Evolutionary conservation across 2,113 vertebrate genomes (phyloP), one percentile per base, ranked within the genome.

Genomic region (Nibea coibor): DNA sequence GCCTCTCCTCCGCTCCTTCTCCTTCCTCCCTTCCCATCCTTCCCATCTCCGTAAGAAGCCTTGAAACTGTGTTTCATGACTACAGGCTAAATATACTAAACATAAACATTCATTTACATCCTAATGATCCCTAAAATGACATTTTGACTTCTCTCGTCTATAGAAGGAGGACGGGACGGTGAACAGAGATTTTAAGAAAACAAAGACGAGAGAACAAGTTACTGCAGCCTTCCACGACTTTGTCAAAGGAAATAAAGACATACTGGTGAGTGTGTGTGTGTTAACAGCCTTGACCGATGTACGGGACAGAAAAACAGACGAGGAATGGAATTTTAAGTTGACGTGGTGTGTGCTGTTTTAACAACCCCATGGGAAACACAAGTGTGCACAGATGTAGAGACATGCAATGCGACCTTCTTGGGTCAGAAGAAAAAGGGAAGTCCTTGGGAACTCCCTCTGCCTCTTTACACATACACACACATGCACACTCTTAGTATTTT

Each of bases 171-270:
- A 99, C 0, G 98, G 98, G 83, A 97, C 97, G 0, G 97, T 99
- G 85, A 98, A 99, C 94, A 95, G 97, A 72, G 98, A 99, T 86
- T 99, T 99, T 91, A 99, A 99, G 94, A 99, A 98, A 93, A 99
- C 98, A 7, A 97, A 95, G 86, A 98, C 96, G 58, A 96, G 95
- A 86, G 97, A 97, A 20, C 97, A 99, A 92, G 96, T 99, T 28
- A 96, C 80, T 0, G 93, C 93, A 43, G 96, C 97, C 68, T 99
- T 99, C 93, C 82, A 92, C 0, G 98, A 98, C 73, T 99, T 99
- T 87, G 97, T 97, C 26, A 97, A 96, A 93, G 97, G 96, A 85
- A 97, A 99, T 87, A 92, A 72, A 42, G 97, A 96, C 0, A 76
- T 99, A 83, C 88, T 99, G 97, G 98, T 99, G 87, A 97, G 97